A percentile compares a stretch with the other conserved stretches of the same genome.
phyloP scores from a whole-genome alignment of 2,113 vertebrate species.

The Mesitornis unicolor region DNA sequence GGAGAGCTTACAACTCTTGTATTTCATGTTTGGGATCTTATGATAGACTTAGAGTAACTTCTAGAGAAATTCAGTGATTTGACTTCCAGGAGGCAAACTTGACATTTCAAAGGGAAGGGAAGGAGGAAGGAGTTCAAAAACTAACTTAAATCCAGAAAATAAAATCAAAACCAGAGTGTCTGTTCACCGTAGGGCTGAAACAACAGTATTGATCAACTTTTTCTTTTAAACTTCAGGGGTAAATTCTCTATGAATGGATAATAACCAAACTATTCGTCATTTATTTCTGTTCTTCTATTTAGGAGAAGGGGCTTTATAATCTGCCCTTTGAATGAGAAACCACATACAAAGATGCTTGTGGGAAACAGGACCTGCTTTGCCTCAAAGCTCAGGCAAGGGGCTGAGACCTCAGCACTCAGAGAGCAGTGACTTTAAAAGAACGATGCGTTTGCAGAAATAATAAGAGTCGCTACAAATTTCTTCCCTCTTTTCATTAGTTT shows the following conservation, averaged over 20 bases:
- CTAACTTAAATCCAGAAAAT: neutral
- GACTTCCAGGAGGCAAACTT: neutral
- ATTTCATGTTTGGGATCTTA: neutral
- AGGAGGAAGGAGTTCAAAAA: neutral
- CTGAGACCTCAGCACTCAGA: neutral
- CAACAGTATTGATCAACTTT: neutral
- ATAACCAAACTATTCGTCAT: neutral
- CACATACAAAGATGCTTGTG: neutral
- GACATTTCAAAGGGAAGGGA: neutral
- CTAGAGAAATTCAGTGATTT: neutral
- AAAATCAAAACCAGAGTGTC: neutral
- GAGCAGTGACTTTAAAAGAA: neutral
- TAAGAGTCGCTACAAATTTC: neutral
- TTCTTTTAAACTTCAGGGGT: neutral
- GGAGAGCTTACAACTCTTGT: conserved; percentile 12
- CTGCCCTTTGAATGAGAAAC: neutral
- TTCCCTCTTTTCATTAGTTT: neutral
- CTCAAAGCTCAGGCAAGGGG: neutral
- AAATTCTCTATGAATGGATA: neutral
- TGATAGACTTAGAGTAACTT: neutral
- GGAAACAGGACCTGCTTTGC: neutral
- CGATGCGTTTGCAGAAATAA: neutral
- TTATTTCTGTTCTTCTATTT: neutral
- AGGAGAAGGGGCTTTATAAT: neutral
- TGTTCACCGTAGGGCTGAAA: neutral